These are phyloP conservation scores for Parauchenoglanis ngamensis DNA, from an alignment of 2,797 vertebrate species.

Conservation along the genomic window DNA sequence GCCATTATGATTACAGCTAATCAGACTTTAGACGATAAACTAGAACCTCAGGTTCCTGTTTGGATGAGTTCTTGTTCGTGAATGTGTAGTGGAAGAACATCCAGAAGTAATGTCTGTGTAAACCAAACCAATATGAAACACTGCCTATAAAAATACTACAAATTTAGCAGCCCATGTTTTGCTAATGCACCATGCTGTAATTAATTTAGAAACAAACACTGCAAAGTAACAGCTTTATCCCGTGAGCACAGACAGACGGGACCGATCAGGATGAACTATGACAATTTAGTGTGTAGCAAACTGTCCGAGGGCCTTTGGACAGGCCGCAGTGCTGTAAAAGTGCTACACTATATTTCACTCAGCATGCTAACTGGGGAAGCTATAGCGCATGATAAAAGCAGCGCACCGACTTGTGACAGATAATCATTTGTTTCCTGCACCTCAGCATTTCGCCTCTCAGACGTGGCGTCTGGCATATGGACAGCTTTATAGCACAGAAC, in stretches of 20 bases:
- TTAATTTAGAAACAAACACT: neutral
- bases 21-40: neutral
- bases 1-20: neutral
- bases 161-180: conserved; percentile 11
- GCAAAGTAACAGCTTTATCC: neutral
- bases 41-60: neutral
- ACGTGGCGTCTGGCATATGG: conserved; percentile 75
- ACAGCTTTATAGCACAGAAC: conserved; percentile 74
- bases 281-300: neutral
- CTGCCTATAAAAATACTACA: neutral
- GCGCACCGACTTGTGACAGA: conserved; percentile 69
- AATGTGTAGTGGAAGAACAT: neutral
- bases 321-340: conserved; percentile 21
- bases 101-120: neutral
- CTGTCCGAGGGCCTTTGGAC: conserved; percentile 5
- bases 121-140: neutral
- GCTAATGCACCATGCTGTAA: neutral
- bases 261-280: conserved; percentile 2
- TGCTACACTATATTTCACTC: conserved; percentile 39
- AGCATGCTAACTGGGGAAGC: conserved; percentile 47
- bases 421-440: conserved; percentile 70
- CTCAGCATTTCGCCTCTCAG: conserved; percentile 71
- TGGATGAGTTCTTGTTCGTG: neutral
- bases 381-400: conserved; percentile 51
- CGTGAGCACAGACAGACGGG: neutral